Evolutionary conservation across 30 jellyfish, hydroid and myxozoan genomes (phyloP).

Genomic region (Morbakka virulenta): DNA sequence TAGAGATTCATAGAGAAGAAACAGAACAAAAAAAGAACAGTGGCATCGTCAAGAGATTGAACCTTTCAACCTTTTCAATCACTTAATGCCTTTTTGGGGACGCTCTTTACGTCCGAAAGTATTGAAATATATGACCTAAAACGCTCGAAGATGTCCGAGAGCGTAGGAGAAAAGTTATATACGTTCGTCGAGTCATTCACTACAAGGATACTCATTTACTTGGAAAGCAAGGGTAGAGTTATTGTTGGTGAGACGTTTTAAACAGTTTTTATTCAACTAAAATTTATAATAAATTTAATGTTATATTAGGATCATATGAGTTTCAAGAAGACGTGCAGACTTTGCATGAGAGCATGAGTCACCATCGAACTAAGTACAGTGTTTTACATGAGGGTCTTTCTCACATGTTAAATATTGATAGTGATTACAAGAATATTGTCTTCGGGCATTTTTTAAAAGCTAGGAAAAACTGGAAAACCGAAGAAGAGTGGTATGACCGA

Average conservation of each 20-base stretch:
- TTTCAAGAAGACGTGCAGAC: neutral
- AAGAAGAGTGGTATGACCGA: neutral
- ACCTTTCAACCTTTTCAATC: neutral
- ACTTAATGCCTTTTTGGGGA: neutral
- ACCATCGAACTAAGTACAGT: neutral
- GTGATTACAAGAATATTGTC: neutral
- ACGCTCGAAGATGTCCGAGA: neutral
- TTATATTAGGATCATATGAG: neutral
- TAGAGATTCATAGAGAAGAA: too few species aligned
- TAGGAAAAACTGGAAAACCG: neutral
- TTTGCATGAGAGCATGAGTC: neutral
- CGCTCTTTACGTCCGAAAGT: neutral
- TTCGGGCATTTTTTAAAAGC: neutral
- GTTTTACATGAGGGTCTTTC: neutral
- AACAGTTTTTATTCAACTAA: neutral
- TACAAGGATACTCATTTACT: neutral
- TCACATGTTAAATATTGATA: neutral
- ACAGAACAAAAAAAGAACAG: too few species aligned
- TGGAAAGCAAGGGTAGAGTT: neutral
- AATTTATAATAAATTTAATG: too few species aligned
- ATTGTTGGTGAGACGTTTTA: neutral
- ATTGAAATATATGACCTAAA: too few species aligned
- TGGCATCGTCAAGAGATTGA: too few species aligned
- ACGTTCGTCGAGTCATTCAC: neutral
- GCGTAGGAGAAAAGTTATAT: neutral